These are phyloP conservation scores for Chloroceryle amazona DNA, from an alignment of 2,797 vertebrate species.

Conservation along the genomic window DNA sequence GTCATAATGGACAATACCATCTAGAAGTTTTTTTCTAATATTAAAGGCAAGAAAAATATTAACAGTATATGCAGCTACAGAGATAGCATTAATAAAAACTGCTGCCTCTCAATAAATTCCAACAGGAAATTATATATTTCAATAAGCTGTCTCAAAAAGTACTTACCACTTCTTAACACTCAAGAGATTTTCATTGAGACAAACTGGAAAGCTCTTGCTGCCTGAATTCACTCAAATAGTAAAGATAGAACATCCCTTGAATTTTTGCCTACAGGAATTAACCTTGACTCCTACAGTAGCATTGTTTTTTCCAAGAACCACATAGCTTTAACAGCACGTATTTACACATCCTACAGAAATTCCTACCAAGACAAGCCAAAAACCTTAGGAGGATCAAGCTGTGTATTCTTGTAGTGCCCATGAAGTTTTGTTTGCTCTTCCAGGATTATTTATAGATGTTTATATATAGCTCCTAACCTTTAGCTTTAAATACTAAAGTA, in stretches of 20 bases:
- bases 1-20: not conserved
- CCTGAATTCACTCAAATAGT: not conserved
- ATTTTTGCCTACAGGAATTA: not conserved
- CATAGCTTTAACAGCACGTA: not conserved
- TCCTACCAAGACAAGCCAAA: not conserved
- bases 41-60: not conserved
- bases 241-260: not conserved
- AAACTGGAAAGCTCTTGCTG: not conserved
- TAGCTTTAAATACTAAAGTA: not conserved
- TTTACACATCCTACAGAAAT: not conserved
- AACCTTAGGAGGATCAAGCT: not conserved
- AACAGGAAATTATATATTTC: not conserved
- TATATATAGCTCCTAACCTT: constrained; percentile 67
- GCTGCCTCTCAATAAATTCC: not conserved
- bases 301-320: not conserved
- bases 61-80: not conserved
- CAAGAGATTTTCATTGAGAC: not conserved
- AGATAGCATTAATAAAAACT: not conserved
- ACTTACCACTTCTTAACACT: not conserved
- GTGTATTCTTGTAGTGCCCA: not conserved
- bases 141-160: not conserved
- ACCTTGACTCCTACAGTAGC: not conserved
- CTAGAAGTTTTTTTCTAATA: not conserved
- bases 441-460: constrained; percentile 54
- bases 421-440: not conserved